Base-by-base conservation (phyloP, 2,797 vertebrate genomes). In the Micromesistius poutassou region DNA sequence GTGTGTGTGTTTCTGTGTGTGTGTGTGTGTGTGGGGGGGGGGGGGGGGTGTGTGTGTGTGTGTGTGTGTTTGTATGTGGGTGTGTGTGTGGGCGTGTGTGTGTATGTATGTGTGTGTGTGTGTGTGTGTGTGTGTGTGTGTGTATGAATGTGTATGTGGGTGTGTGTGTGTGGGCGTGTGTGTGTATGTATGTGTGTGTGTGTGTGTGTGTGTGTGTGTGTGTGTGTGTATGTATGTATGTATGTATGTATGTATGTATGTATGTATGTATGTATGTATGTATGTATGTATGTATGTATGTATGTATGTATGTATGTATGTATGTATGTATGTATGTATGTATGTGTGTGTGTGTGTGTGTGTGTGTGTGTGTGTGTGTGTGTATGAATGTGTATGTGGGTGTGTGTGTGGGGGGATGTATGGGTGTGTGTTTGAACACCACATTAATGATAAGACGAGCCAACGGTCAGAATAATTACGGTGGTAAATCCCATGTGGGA, bases 161-260 rank as follows among this genome's bases (percentile, higher is more conserved):
- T 38, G 14, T 77, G 73, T 76, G 71, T 42, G 33, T 38, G 31
- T 40, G 16, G n/a, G 73, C 28, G 36, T 74, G 35, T 35, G 46
- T 66, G 10, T 68, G 22, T 25, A 33, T 74, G 7, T 30, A 19
- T 70, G 6, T 70, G 46, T 73, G 71, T 68, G 31, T 40, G 55
- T 73, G 62, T 72, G 30, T 55, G 68, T 76, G 33, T 14, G 16
- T 14, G 6, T 30, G 46, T 79, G 6, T 83, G 82, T 77, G 31
- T 81, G 5, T 77, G 14, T 42, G 0, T 72, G 78, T 73, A 50
- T 77, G 30, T 30, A 68, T 75, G 62, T 42, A 68, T 75, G 25
- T 73, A 22, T 33, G 30, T 72, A 25, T 76, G 68, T 30, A 33
- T 78, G 68, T 72, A 25, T 76, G 28, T 40, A 25, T 66, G 30